Conservation (phyloP, 2,113 vertebrate genomes). For the Cryptotis parvus region DNA sequence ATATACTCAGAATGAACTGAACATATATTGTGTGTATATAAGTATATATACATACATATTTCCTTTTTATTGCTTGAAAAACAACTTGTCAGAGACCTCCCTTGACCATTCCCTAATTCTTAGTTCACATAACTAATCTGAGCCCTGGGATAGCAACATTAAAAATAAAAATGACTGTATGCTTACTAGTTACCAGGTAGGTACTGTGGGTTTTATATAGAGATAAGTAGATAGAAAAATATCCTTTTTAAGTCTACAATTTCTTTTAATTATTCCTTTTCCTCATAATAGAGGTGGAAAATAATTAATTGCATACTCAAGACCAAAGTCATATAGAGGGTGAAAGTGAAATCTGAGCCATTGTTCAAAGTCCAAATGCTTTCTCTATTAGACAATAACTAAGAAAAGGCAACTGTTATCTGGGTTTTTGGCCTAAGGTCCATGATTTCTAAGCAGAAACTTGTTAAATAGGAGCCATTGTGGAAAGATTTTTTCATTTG, state of each 20-base stretch:
- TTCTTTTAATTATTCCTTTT: slow-evolving; percentile 9
- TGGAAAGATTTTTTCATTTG: background rate
- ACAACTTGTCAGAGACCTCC: background rate
- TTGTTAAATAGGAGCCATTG: background rate
- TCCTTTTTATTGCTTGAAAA: background rate
- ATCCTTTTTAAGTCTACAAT: too few relatives aligned
- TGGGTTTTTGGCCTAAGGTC: background rate
- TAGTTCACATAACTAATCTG: background rate
- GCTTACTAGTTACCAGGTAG: background rate
- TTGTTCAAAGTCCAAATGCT: background rate
- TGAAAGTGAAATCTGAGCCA: background rate
- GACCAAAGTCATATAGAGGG: background rate
- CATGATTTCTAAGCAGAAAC: background rate
- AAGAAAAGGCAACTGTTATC: background rate
- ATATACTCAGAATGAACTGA: too few relatives aligned
- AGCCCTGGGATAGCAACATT: background rate
- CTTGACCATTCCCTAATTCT: background rate
- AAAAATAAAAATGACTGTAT: background rate
- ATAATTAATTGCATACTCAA: background rate
- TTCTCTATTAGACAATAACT: background rate
- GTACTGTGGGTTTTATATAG: background rate
- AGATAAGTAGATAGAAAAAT: background rate
- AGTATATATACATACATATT: too few relatives aligned
- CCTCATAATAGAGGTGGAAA: background rate
- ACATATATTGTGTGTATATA: too few relatives aligned